These are phyloP conservation scores for Styela clava DNA, from an alignment of 23 tunicate species.

Conservation along the genomic window DNA sequence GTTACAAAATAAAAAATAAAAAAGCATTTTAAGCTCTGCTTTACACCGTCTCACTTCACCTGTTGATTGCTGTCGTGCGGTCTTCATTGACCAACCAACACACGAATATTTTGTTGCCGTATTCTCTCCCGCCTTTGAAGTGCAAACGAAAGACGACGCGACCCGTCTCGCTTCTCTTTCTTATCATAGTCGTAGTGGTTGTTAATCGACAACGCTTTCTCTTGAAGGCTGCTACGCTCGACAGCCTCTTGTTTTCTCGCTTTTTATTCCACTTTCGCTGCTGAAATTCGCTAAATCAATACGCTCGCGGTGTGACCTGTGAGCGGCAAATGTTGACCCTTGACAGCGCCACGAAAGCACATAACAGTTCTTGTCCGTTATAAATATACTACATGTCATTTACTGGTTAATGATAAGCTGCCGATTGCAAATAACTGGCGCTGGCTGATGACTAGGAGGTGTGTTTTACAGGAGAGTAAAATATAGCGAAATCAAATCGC, in stretches of 20 bases:
- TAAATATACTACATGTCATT: too few relatives aligned
- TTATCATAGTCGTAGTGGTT: background rate
- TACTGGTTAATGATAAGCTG: background rate
- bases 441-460: background rate
- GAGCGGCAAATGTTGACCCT: background rate
- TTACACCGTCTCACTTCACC: too few relatives aligned
- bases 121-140: background rate
- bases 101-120: background rate
- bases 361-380: too few relatives aligned
- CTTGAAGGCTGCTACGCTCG: background rate
- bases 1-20: too few relatives aligned
- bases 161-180: background rate
- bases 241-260: background rate
- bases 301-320: background rate
- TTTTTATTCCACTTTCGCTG: background rate
- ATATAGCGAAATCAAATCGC: background rate
- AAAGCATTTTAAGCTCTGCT: too few relatives aligned
- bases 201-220: background rate
- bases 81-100: background rate
- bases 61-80: background rate
- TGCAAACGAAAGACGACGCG: background rate
- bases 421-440: background rate
- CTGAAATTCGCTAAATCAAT: background rate
- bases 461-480: background rate
- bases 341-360: too few relatives aligned